These are phyloP conservation scores for Colletes collaris DNA, from an alignment of 2,888 invertebrate genomes.

Conservation along the genomic window DNA sequence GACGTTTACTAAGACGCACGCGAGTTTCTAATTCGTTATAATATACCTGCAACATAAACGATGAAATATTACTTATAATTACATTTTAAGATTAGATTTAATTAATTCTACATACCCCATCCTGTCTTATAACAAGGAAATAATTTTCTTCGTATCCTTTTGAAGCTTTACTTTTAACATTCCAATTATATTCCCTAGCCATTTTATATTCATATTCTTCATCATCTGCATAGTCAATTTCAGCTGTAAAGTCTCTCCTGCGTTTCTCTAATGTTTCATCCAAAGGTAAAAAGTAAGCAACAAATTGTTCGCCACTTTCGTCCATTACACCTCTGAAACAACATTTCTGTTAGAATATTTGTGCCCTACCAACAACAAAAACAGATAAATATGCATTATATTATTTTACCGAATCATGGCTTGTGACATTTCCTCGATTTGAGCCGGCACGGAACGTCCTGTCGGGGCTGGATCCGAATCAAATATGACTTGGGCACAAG, in stretches of 20 bases:
- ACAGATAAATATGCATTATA: not conserved
- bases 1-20: constrained; percentile 95
- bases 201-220: constrained; percentile 98
- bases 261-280: constrained; percentile 96
- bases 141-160: constrained; percentile 99
- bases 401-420: constrained; percentile 95
- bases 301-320: constrained; percentile 99
- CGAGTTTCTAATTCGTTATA: constrained; percentile 98
- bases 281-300: constrained; percentile 98
- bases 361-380: not conserved
- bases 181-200: constrained; percentile 99
- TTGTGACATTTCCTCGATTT: constrained; percentile 99
- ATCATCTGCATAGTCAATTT: constrained; percentile 92
- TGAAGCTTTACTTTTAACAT: constrained; percentile 98
- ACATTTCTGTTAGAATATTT: not conserved
- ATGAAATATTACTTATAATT: not conserved
- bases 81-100: not conserved
- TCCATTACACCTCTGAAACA: constrained; percentile 97
- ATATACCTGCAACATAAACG: constrained; percentile 84
- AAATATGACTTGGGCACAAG: constrained; percentile 98
- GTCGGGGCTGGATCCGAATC: constrained; percentile 98
- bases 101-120: constrained; percentile 85
- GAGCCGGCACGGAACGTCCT: constrained; percentile 93
- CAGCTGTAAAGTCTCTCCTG: constrained; percentile 90
- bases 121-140: constrained; percentile 95